A percentile compares a stretch with the other conserved stretches of the same genome.
Conservation (phyloP, 2,113 vertebrate genomes). For the Apodemus speciosus region DNA sequence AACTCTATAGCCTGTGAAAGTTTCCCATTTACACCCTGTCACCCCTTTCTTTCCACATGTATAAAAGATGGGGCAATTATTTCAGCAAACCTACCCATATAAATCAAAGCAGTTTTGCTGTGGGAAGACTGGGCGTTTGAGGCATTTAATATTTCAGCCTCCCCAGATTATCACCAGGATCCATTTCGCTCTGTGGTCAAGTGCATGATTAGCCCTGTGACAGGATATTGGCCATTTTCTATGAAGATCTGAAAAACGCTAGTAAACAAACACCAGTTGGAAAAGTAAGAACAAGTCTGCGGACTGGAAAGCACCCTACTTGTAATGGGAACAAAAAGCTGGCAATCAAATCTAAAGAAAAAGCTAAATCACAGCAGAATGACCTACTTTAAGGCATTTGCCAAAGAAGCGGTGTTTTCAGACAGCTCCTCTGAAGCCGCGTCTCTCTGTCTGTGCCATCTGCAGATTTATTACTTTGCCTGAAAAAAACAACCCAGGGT, state of each 20-base stretch:
- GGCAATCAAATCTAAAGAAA: conserved; percentile 91
- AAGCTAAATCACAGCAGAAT: conserved; percentile 95
- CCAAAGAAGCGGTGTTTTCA: conserved; percentile 91
- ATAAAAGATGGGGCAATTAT: conserved; percentile 82
- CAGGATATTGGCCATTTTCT: conserved; percentile 83
- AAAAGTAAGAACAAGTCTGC: conserved; percentile 86
- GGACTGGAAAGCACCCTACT: conserved; percentile 91
- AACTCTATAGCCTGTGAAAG: conserved; percentile 62
- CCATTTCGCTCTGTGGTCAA: conserved; percentile 83
- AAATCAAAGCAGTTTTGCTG: conserved; percentile 81
- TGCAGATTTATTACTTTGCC: conserved; percentile 88
- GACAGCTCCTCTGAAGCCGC: conserved; percentile 91
- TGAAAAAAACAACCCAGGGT: conserved; percentile 64
- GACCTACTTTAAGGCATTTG: conserved; percentile 95
- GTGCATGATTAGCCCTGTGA: conserved; percentile 82
- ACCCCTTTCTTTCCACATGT: conserved; percentile 79
- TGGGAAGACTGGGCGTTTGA: conserved; percentile 75
- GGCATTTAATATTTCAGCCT: conserved; percentile 82
- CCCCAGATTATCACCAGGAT: conserved; percentile 82
- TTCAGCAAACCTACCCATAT: conserved; percentile 80
- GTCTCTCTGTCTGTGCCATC: conserved; percentile 92
- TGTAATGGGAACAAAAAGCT: conserved; percentile 91
- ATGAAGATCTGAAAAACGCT: conserved; percentile 83
- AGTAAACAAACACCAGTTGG: conserved; percentile 88
- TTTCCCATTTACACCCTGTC: conserved; percentile 81